Evolutionary conservation across 2,113 vertebrate species (phyloP).

Genomic region (Pluvialis apricaria): DNA sequence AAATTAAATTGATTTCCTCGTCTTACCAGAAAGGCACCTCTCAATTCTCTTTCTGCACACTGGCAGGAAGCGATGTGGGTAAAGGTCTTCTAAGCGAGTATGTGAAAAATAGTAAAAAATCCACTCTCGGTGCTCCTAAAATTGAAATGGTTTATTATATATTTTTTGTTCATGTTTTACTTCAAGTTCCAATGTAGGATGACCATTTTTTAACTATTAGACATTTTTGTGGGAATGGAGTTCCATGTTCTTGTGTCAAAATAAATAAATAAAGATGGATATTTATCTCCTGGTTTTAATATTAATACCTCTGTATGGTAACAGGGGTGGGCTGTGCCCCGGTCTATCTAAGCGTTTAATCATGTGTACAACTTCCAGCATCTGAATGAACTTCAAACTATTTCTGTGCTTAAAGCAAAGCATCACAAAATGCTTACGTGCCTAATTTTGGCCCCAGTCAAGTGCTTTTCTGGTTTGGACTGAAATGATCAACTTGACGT

Average conservation of each 20-base stretch:
- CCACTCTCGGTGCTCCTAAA: neutral
- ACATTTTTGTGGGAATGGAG: neutral
- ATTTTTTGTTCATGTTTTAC: neutral
- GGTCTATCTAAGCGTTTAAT: neutral
- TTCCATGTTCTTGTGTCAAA: neutral
- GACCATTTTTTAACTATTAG: neutral
- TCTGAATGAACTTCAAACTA: neutral
- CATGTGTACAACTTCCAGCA: neutral
- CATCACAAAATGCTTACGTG: neutral
- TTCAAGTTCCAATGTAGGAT: neutral
- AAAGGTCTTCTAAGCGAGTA: neutral
- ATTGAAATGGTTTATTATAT: neutral
- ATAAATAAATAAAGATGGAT: neutral
- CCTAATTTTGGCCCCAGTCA: neutral
- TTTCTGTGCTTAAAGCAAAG: neutral
- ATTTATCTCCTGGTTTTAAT: neutral
- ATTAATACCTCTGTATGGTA: neutral
- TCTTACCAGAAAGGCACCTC: neutral
- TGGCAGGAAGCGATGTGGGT: neutral
- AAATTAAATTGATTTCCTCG: neutral
- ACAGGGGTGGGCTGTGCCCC: neutral
- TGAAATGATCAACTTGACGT: accelerated
- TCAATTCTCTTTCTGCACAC: neutral
- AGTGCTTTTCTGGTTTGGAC: neutral
- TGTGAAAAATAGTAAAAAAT: neutral